Evolutionary conservation across 2,797 vertebrate species (phyloP), one percentile per base, ranked within the genome.

Genomic region (Nannoperca obscura): DNA sequence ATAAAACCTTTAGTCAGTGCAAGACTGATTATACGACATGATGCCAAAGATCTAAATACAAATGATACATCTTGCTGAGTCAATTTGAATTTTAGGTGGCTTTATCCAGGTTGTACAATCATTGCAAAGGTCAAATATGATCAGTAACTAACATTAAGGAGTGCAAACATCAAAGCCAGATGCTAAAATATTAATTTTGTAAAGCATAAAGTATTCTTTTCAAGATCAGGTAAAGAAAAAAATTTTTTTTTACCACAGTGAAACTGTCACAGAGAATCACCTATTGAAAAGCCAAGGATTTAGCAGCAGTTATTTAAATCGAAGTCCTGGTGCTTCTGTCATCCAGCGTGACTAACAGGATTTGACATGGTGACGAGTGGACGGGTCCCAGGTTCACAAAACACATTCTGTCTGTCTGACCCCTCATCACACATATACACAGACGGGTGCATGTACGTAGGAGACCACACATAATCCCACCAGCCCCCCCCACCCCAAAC

Each of bases 301-400:
- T 66, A 71, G 69, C 78, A 64, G 61, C 68, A 67, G 70, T 68
- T 76, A 75, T 86, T 91, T 81, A 86, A 84, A 88, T 81, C 17
- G 5, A 83, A 86, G 74, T 76, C 76, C 72, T 59, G 76, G 49
- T 76, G 80, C 78, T 15, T 74, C 84, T 82, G 76, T 89, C 88
- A 90, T 84, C 82, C 86, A 81, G 83, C 74, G 5, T 91, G 87
- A 84, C 88, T 86, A 92, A 93, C 83, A 74, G 78, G 88, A 88
- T 92, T 88, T 89, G 90, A 88, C 92, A 84, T 36, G 78, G 82
- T 76, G 84, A 88, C 55, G 73, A 79, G 71, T 69, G 67, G 81
- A 89, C 34, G 27, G 78, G 79, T 83, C 84, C 73, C 77, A 84
- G 78, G 89, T 88, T 88, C 81, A 89, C 74, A 55, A 82, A 88